Conservation (phyloP, 1,140 invertebrate genomes). For the Bombus confusus region DNA sequence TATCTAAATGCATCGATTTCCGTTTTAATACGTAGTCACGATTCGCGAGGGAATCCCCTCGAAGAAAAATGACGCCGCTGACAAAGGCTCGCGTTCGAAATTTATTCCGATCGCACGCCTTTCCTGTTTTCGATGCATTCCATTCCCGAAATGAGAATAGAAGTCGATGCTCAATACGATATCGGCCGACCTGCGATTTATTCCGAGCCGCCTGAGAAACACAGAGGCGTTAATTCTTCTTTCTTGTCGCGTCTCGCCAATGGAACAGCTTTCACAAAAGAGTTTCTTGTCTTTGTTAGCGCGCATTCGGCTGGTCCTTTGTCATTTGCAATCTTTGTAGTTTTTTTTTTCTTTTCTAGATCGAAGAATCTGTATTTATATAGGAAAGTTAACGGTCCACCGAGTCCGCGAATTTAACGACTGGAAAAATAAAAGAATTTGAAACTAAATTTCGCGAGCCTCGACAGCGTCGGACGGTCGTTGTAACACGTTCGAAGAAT, state of each 20-base stretch:
- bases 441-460: too few relatives aligned
- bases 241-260: background rate
- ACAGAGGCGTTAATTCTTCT: conserved; percentile 18
- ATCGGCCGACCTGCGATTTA: conserved; percentile 3
- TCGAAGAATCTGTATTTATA: too few relatives aligned
- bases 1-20: conserved; percentile 27
- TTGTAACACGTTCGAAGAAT: background rate
- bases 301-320: background rate
- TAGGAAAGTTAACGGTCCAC: too few relatives aligned
- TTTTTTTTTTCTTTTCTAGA: background rate
- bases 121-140: conserved; percentile 34
- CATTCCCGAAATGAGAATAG: conserved; percentile 33
- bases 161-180: background rate
- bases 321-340: background rate
- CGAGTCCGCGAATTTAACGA: too few relatives aligned
- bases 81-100: background rate
- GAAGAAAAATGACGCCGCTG: conserved; percentile 27
- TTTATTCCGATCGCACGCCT: conserved; percentile 33
- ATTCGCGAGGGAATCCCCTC: background rate
- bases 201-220: background rate
- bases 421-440: too few relatives aligned
- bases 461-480: too few relatives aligned
- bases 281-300: background rate
- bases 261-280: conserved; percentile 3
- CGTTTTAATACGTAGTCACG: conserved; percentile 24